A percentile compares a stretch with the other conserved stretches of the same genome.
Evolutionary conservation across 2,113 vertebrate genomes (phyloP).

Genomic region (Bagarius yarrelli): DNA sequence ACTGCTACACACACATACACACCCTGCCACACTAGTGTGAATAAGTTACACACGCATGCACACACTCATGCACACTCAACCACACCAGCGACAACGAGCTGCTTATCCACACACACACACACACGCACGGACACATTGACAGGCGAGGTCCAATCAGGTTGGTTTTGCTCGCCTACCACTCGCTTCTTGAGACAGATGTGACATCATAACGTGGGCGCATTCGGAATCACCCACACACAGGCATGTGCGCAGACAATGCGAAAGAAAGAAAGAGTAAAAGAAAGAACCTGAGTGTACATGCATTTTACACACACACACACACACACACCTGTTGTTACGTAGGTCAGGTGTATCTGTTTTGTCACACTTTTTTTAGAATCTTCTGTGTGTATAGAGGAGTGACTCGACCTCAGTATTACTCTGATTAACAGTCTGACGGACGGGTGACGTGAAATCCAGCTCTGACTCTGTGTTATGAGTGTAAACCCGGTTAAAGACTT

Average conservation of each 20-base stretch:
- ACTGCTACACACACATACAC: slow-evolving; percentile 37
- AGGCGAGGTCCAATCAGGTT: slow-evolving; percentile 54
- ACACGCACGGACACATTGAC: slow-evolving; percentile 26
- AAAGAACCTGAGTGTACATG: slow-evolving; percentile 38
- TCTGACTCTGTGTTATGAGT: background rate
- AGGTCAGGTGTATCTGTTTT: slow-evolving; percentile 28
- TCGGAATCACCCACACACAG: slow-evolving; percentile 60
- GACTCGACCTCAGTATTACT: background rate
- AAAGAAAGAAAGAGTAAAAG: slow-evolving; percentile 13
- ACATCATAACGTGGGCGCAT: slow-evolving; percentile 58
- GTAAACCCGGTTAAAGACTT: too few relatives aligned
- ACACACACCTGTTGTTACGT: slow-evolving; percentile 28
- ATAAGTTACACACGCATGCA: slow-evolving; percentile 13
- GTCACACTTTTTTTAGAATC: slow-evolving; percentile 3
- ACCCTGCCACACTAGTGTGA: slow-evolving; percentile 42
- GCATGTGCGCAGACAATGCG: slow-evolving; percentile 41
- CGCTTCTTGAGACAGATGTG: slow-evolving; percentile 52
- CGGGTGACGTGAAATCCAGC: background rate
- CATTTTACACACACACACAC: slow-evolving; percentile 18
- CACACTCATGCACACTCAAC: slow-evolving; percentile 42
- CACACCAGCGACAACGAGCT: slow-evolving; percentile 43
- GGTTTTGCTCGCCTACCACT: slow-evolving; percentile 50
- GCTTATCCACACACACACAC: slow-evolving; percentile 46
- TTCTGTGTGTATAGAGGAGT: background rate
- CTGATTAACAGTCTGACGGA: background rate